Base-by-base conservation (phyloP, 2,797 vertebrate genomes). In the Sebastes diaconus region DNA sequence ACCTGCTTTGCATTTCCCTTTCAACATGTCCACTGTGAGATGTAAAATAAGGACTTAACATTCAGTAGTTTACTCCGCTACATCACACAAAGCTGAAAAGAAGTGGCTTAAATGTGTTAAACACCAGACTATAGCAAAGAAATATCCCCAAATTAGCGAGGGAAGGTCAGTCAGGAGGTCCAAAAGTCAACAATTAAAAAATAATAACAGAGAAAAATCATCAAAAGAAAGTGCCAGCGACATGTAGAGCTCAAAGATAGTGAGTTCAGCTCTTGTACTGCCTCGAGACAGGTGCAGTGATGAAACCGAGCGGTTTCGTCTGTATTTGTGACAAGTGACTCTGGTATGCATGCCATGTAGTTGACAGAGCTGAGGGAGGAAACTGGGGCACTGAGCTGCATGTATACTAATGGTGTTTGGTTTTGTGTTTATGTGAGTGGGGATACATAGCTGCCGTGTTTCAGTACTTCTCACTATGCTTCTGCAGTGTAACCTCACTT, bases 311-410 rank as follows among this genome's bases (percentile, higher is more conserved):
- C 2, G 1, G 77, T 78, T 90, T 88, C 80, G 80, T 90, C 75
- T 84, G 63, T 77, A 60, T 84, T 84, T 87, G 77, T 81, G 88
- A 87, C 87, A 80, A 79, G 29, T 63, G 71, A 66, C 73, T 81
- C 66, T 32, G 25, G 78, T 82, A 79, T 87, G 86, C 80, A 75
- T 67, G 72, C 36, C 84, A 75, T 85, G 79, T 60, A 57, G 60
- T 50, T 79, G 75, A 81, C 68, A 85, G 81, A 86, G 84, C 73
- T 75, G 61, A 87, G 78, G 57, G 60, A 83, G 68, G 73, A 86
- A 92, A 92, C 68, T 90, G 76, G 89, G 81, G 60, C 88, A 85
- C 73, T 52, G 75, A 85, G 79, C 76, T 50, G 59, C 77, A 80
- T 84, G 84, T 83, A 84, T 80, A 84, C 75, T 80, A 80, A 88